Base-by-base conservation (phyloP, 2,888 invertebrate genomes). In the Acanthosepion esculentum region DNA sequence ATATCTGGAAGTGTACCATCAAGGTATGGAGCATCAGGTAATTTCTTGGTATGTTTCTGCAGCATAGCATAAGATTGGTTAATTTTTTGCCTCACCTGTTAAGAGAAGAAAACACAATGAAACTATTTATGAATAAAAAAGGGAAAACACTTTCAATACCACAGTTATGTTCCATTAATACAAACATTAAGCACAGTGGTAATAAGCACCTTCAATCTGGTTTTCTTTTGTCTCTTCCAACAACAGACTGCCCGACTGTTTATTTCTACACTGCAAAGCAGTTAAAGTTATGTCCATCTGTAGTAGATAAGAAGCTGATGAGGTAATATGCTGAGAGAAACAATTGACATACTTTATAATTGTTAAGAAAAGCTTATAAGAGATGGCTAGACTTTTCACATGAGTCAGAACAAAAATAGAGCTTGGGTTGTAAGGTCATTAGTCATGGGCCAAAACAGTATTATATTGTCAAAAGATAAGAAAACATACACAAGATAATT, bases 1-100 rank as follows among this genome's bases (percentile, higher is more conserved):
- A n/a, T 33, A 29, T 94, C 94, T 53, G 59, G 15, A 23, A 48
- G 5, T 29, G 94, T 94, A 23, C 95, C 95, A 10, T 95, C 95
- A 12, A 41, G 48, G 12, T 91, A 48, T 1, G 93, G 91, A 10
- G 94, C 55, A 48, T 95, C 95, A 53, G 93, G 78, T 18, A 94
- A 41, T 92, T 94, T 91, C 41, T 95, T 64, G 7, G 95, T 94
- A 20, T 94, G 94, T 20, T 95, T 95, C 48, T 95, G 95, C 29
- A 96, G 95, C 23, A 95, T 95, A 48, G 96, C 96, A 95, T 96
- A 96, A 0, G 96, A 96, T 94, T 96, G 96, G 95, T 96, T 96
- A 64, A 96, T 96, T 94, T 96, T 96, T 94, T 96, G 95, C 50
- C 95, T 95, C n/a, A 96, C 96, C 96, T 96, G 95, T 33, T 94